These are phyloP conservation scores for Ceriagrion tenellum DNA, from an alignment of 2,888 invertebrate genomes.

Conservation along the genomic window DNA sequence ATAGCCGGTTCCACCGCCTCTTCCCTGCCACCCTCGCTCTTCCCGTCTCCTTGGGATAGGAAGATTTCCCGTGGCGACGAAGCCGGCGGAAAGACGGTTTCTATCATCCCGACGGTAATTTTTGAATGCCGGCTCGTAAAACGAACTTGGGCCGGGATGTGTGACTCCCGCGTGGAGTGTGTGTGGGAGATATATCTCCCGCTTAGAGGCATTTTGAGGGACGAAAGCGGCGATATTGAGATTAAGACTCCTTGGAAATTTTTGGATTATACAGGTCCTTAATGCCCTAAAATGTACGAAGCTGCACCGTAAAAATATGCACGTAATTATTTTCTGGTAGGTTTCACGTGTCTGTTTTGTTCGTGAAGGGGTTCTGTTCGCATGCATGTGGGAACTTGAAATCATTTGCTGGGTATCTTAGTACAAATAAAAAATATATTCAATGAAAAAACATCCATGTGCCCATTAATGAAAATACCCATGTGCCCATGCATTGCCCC, in stretches of 20 bases:
- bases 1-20: background rate
- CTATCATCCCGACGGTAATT: background rate
- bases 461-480: too few species aligned
- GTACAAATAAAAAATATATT: too few species aligned
- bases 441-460: too few species aligned
- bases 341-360: too few species aligned
- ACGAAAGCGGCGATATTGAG: background rate
- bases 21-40: background rate
- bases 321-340: too few species aligned
- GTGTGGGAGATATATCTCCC: background rate
- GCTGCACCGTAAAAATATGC: too few species aligned
- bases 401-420: too few species aligned
- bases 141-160: background rate
- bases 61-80: background rate
- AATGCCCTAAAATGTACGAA: too few species aligned
- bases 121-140: background rate
- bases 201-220: background rate
- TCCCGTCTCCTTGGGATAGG: background rate
- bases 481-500: too few species aligned
- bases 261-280: background rate
- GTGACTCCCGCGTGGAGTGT: background rate
- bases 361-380: too few species aligned
- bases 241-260: background rate
- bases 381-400: too few species aligned
- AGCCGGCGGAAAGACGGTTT: background rate